These are phyloP conservation scores for Callipepla californica DNA, from an alignment of 2,113 vertebrate genomes.

Conservation along the genomic window DNA sequence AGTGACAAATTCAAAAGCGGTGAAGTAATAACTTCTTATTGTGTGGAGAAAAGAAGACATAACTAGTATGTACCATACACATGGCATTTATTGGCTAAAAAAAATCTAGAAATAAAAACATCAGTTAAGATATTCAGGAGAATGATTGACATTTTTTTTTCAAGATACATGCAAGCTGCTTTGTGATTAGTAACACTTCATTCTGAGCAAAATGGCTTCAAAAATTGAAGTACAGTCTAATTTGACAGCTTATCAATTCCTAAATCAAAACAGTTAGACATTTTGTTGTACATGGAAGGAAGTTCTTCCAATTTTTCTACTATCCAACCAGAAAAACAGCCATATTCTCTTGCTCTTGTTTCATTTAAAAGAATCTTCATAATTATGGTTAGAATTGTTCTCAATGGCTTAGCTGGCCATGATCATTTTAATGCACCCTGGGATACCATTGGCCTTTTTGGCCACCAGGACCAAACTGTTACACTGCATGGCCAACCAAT, in stretches of 20 bases:
- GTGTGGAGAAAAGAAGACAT: neutral
- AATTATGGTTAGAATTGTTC: slow-evolving; percentile 37
- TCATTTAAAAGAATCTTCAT: slow-evolving; percentile 34
- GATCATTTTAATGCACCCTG: too few relatives aligned
- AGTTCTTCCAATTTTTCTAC: neutral
- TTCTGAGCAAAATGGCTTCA: neutral
- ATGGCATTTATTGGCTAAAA: neutral
- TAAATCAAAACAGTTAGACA: neutral
- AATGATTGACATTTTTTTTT: neutral
- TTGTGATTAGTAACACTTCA: neutral
- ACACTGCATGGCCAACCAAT: too few relatives aligned
- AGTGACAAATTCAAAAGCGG: neutral
- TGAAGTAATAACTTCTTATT: neutral
- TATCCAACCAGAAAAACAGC: neutral
- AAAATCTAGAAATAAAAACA: neutral
- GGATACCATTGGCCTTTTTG: too few relatives aligned
- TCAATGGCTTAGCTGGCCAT: slow-evolving; percentile 2
- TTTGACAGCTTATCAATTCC: slow-evolving; percentile 1
- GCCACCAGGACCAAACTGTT: too few relatives aligned
- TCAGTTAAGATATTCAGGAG: neutral
- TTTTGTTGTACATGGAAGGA: neutral
- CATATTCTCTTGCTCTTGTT: neutral
- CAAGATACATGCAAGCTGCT: neutral
- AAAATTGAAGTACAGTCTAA: slow-evolving; percentile 11
- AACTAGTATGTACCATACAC: neutral